Evolutionary conservation across 2,888 invertebrate species (phyloP), one percentile per base, ranked within the genome.

Genomic region (Polydrusus cervinus): DNA sequence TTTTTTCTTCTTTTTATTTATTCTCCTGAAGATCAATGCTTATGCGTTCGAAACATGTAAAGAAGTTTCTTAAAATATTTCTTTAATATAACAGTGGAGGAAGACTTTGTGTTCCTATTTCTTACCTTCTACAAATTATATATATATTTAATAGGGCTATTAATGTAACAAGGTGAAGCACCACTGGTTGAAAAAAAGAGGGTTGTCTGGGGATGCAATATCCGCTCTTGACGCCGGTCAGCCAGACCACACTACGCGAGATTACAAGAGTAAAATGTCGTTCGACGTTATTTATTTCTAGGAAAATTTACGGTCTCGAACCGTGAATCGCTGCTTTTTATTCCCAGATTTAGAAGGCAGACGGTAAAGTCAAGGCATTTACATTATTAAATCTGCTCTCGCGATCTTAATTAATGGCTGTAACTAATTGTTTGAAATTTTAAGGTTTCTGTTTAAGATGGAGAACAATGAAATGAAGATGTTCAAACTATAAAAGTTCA

Each of bases 141-240:
- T 5, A 25, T 25, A 25, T 25, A 3, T 55, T 10, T 25, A 53
- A 30, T 30, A n/a, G 5, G 25, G 25, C 11, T 30, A 25, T 30
- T 11, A 20, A 14, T 60, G 3, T 47, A 47, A 47, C 13, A n/a
- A 30, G 7, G 57, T 16, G 57, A 10, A 9, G 40, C 66, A 38
- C 70, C 40, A 45, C 49, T 61, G 69, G 30, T 77, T 73, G 74
- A 73, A 75, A 71, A 74, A n/a, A 76, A 71, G 71, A 53, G 64
- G 55, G 72, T 38, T 13, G 25, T 7, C 45, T 11, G 51, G 62
- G 71, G 64, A 70, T 71, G 71, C 78, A 79, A 80, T 80, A 80
- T 80, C 80, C 80, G 80, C 76, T 69, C 73, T 78, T 74, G 81
- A 79, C 80, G 79, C 79, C 79, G 79, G 80, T 77, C 71, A 72